Conservation (phyloP, 2,797 vertebrate genomes). For the Hafferia zeledoni region DNA sequence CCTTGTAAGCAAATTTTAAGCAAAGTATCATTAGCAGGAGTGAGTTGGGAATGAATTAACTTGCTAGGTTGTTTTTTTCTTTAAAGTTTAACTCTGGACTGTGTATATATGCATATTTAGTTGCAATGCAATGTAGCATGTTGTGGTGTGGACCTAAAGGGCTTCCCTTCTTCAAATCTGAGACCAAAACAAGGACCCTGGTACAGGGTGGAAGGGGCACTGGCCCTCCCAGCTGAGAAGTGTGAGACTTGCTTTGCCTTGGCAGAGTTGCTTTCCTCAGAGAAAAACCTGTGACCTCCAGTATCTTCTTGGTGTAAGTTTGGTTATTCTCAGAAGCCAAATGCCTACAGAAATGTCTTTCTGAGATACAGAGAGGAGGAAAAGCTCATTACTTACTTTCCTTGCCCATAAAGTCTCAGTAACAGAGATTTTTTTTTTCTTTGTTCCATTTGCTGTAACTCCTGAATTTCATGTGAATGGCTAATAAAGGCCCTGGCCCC, state of each 20-base stretch:
- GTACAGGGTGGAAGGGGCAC: background rate
- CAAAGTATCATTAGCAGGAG: background rate
- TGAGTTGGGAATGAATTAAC: background rate
- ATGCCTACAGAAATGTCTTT: background rate
- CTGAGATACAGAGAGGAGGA: background rate
- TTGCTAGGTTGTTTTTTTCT: background rate
- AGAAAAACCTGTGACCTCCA: background rate
- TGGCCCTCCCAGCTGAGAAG: background rate
- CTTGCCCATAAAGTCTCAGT: rapidly evolving
- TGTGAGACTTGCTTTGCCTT: background rate
- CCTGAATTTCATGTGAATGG: background rate
- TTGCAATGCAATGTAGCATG: background rate
- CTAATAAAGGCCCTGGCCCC: background rate
- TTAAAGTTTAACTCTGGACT: background rate
- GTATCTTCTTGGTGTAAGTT: background rate
- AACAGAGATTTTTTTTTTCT: background rate
- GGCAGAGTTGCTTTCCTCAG: background rate
- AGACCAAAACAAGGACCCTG: background rate
- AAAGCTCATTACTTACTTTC: background rate
- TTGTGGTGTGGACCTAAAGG: background rate
- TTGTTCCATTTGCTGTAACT: background rate
- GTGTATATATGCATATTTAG: background rate
- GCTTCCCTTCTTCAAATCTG: background rate
- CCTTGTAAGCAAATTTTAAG: background rate
- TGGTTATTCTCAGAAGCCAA: background rate